These are phyloP conservation scores for Dendrolimus punctatus DNA, from an alignment of 1,140 invertebrate species.

Conservation along the genomic window DNA sequence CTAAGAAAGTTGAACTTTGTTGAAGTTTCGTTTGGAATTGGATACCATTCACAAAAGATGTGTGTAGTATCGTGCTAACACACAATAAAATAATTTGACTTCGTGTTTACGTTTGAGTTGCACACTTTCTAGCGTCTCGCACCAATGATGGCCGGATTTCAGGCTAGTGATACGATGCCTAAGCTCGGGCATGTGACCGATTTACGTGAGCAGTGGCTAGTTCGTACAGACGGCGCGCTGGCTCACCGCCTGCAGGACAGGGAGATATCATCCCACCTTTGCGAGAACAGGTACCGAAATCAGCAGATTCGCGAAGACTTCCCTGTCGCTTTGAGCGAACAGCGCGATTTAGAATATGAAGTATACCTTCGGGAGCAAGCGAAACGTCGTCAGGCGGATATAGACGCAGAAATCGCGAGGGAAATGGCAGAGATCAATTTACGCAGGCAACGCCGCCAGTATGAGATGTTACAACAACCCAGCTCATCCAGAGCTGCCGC, in stretches of 20 bases:
- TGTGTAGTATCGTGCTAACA: conserved; percentile 15
- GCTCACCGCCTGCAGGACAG: conserved; percentile 92
- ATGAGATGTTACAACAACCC: conserved; percentile 37
- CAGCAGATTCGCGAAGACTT: conserved; percentile 91
- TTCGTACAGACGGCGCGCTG: conserved; percentile 92
- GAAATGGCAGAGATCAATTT: conserved; percentile 63
- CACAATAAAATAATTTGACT: conserved; percentile 18
- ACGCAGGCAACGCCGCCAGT: conserved; percentile 36
- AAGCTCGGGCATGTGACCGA: conserved; percentile 62
- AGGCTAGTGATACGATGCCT: conserved; percentile 60
- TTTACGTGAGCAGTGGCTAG: conserved; percentile 82
- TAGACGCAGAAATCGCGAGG: conserved; percentile 56
- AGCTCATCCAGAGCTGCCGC: conserved; percentile 33
- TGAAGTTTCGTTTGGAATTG: conserved; percentile 13
- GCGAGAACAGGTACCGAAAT: conserved; percentile 89
- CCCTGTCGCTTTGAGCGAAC: conserved; percentile 87
- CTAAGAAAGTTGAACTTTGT: conserved; percentile 42
- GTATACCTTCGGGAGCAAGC: conserved; percentile 38
- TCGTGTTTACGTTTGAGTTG: conserved; percentile 14
- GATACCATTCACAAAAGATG: conserved; percentile 10
- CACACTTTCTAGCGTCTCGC: conserved; percentile 18
- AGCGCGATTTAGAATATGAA: conserved; percentile 71
- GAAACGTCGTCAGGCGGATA: conserved; percentile 47
- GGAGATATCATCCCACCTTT: conserved; percentile 88
- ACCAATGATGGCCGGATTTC: conserved; percentile 44